phyloP scores from a whole-genome alignment of 1,140 invertebrate genomes.

The Plutomurus gul region DNA sequence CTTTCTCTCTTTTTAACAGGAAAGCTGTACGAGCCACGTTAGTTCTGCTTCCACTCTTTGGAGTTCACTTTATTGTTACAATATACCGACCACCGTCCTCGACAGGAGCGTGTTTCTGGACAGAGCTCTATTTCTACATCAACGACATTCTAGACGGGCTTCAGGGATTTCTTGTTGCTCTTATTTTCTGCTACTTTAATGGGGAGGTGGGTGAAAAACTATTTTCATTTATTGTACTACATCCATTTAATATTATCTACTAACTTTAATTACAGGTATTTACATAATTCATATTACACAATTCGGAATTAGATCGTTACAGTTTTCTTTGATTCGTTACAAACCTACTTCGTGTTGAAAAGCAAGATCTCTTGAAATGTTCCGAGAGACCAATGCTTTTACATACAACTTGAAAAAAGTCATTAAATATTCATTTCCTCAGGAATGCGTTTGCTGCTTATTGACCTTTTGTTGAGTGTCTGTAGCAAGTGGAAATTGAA shows the following conservation, averaged over 20 bases:
- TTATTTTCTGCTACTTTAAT: constrained; percentile 65
- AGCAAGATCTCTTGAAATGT: too few species aligned
- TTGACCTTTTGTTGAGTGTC: too few species aligned
- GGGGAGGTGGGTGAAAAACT: constrained; percentile 59
- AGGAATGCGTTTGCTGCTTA: too few species aligned
- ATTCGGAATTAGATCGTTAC: too few species aligned
- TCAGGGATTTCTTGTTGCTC: constrained; percentile 59
- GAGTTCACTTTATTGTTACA: constrained; percentile 64
- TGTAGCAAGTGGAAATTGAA: too few species aligned
- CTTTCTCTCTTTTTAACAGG: constrained; percentile 54
- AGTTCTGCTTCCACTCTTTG: constrained; percentile 65
- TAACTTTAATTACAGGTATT: background rate
- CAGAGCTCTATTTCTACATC: constrained; percentile 57
- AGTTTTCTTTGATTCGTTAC: too few species aligned
- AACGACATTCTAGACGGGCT: constrained; percentile 60
- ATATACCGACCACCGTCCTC: constrained; percentile 59
- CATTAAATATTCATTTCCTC: too few species aligned
- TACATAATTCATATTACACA: too few species aligned
- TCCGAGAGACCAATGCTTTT: too few species aligned
- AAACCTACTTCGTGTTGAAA: too few species aligned
- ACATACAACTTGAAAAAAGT: too few species aligned
- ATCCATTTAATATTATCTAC: background rate
- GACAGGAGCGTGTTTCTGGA: constrained; percentile 55
- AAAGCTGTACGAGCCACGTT: constrained; percentile 65
- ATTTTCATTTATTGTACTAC: background rate